A percentile compares a stretch with the other conserved stretches of the same genome.
These are phyloP conservation scores for Eustalomyia histrio DNA, from an alignment of 2,888 invertebrate species.

Conservation along the genomic window DNA sequence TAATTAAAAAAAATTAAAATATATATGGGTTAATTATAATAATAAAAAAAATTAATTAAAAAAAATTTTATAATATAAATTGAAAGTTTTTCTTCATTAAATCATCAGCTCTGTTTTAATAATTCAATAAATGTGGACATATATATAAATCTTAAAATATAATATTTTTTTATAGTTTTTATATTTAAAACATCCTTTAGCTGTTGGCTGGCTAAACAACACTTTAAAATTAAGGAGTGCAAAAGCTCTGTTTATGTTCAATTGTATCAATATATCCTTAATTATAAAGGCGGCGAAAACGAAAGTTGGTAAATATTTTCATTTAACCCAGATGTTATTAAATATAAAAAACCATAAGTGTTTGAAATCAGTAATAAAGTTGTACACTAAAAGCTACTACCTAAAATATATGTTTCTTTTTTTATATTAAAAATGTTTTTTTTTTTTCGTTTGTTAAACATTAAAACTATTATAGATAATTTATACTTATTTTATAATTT, in stretches of 20 bases:
- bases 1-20: neutral
- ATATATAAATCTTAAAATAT: slow-evolving; percentile 33
- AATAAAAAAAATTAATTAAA: neutral
- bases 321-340: slow-evolving; percentile 42
- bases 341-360: slow-evolving; percentile 36
- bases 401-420: slow-evolving; percentile 24
- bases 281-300: slow-evolving; percentile 39
- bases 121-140: slow-evolving; percentile 42
- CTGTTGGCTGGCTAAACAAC: slow-evolving; percentile 43
- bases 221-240: slow-evolving; percentile 22
- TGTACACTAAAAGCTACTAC: slow-evolving; percentile 20
- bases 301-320: slow-evolving; percentile 42
- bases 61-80: neutral
- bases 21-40: neutral
- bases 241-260: neutral
- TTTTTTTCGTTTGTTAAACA: neutral
- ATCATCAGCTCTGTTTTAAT: slow-evolving; percentile 9
- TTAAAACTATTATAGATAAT: slow-evolving; percentile 21
- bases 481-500: neutral
- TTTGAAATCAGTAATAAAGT: slow-evolving; percentile 14
- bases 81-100: neutral
- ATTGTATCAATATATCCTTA: neutral
- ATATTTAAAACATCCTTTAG: slow-evolving; percentile 46
- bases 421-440: slow-evolving; percentile 17
- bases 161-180: slow-evolving; percentile 18